phyloP scores from a whole-genome alignment of 2,888 invertebrate species.

The Odontothrips loti region DNA sequence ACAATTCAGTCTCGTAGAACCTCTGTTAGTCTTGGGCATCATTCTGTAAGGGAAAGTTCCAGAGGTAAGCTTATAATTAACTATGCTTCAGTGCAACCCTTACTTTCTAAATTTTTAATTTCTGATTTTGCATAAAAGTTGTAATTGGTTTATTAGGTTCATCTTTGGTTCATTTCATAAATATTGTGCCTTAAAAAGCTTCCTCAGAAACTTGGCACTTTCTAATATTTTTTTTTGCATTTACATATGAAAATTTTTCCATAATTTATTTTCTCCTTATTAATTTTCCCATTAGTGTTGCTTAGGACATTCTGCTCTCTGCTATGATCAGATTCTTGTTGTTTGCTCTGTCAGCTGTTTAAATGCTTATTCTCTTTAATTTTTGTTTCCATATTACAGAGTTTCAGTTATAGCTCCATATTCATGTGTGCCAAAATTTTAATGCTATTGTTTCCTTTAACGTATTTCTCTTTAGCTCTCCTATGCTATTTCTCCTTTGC shows the following conservation, averaged over 20 bases:
- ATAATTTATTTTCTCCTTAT: conserved; percentile 42
- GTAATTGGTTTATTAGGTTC: not conserved
- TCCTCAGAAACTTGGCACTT: conserved; percentile 31
- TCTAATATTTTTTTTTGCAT: conserved; percentile 31
- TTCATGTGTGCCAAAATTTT: conserved; percentile 28
- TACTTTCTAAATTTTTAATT: conserved; percentile 27
- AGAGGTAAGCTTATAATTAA: not conserved
- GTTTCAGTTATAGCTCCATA: not conserved
- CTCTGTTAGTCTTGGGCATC: not conserved
- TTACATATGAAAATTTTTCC: conserved; percentile 28
- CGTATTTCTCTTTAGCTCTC: conserved; percentile 29
- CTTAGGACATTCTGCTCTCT: not conserved
- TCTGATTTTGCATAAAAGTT: conserved; percentile 6
- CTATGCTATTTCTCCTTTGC: conserved; percentile 35
- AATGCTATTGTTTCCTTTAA: conserved; percentile 32
- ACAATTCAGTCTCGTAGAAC: not conserved
- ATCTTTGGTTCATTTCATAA: not conserved
- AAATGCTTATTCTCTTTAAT: conserved; percentile 16
- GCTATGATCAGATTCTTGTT: not conserved
- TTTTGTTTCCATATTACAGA: conserved; percentile 28
- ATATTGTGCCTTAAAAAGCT: not conserved
- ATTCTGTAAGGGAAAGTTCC: not conserved
- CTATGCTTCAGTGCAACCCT: not conserved
- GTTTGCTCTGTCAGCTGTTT: not conserved
- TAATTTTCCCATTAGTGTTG: conserved; percentile 40